These are phyloP conservation scores for Saxidomus purpurata DNA, from an alignment of 1,140 invertebrate genomes.

Conservation along the genomic window DNA sequence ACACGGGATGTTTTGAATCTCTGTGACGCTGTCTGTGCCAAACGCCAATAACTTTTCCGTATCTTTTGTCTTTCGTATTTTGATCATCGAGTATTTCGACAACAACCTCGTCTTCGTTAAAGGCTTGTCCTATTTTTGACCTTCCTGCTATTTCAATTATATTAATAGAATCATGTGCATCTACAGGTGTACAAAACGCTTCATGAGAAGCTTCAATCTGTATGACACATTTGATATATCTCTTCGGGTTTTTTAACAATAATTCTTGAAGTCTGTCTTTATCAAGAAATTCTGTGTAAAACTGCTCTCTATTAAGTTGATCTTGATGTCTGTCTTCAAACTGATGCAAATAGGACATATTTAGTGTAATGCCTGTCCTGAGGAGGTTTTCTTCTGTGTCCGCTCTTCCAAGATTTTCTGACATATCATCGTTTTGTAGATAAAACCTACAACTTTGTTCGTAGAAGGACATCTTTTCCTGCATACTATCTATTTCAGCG, in stretches of 20 bases:
- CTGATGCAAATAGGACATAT: constrained; percentile 28
- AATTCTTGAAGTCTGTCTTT: constrained; percentile 20
- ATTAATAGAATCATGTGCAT: constrained; percentile 45
- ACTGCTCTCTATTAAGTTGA: background rate
- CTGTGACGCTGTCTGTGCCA: constrained; percentile 63
- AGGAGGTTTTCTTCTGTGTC: constrained; percentile 15
- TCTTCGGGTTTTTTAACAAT: constrained; percentile 47
- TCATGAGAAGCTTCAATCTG: constrained; percentile 72
- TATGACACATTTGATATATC: constrained; percentile 74
- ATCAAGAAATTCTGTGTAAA: constrained; percentile 38
- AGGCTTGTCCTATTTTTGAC: constrained; percentile 79
- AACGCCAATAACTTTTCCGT: constrained; percentile 78
- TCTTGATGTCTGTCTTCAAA: constrained; percentile 11
- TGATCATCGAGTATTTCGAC: constrained; percentile 76
- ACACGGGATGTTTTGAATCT: constrained; percentile 72
- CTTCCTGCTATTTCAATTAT: constrained; percentile 78
- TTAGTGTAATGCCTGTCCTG: constrained; percentile 23
- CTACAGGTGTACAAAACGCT: constrained; percentile 67
- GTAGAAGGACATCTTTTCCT: constrained; percentile 39
- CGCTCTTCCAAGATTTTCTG: background rate
- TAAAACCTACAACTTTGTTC: constrained; percentile 55
- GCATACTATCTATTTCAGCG: background rate
- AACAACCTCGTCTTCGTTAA: constrained; percentile 81
- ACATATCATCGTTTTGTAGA: background rate
- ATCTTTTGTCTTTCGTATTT: constrained; percentile 26